phyloP scores from a whole-genome alignment of 2,888 invertebrate species.

The Aleiodes testaceus region DNA sequence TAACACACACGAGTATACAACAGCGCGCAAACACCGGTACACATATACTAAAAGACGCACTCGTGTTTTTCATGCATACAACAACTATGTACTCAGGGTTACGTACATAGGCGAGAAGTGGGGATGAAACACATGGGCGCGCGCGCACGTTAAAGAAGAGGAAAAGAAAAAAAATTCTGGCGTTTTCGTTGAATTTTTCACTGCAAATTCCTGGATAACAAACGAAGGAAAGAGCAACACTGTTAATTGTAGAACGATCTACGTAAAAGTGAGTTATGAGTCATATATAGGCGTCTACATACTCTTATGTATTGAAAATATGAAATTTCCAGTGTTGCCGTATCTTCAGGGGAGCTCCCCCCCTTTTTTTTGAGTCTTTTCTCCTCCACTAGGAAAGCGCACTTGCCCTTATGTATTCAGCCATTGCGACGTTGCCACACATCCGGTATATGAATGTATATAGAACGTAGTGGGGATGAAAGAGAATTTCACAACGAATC shows the following conservation, averaged over 20 bases:
- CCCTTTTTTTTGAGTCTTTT: constrained; percentile 36
- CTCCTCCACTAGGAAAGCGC: neutral
- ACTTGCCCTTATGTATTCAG: constrained; percentile 65
- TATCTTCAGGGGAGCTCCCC: constrained; percentile 43
- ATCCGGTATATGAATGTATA: constrained; percentile 60
- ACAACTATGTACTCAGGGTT: neutral
- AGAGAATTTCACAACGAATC: constrained; percentile 50
- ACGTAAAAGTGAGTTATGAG: too few species aligned
- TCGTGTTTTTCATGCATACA: constrained; percentile 21
- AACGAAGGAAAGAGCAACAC: too few species aligned
- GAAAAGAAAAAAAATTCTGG: neutral
- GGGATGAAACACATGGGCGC: constrained; percentile 9
- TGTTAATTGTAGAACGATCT: too few species aligned
- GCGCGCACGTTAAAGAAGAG: neutral
- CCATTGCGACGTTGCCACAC: constrained; percentile 72
- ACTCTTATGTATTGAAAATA: constrained; percentile 27
- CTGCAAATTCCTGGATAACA: too few species aligned
- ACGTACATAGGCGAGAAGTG: constrained; percentile 17
- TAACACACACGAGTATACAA: constrained; percentile 13
- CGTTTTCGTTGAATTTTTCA: neutral
- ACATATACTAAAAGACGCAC: constrained; percentile 29
- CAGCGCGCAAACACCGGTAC: constrained; percentile 27
- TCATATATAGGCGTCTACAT: too few species aligned
- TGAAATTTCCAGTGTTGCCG: constrained; percentile 33
- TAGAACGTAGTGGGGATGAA: constrained; percentile 57